A percentile compares a stretch with the other conserved stretches of the same genome.
phyloP scores from a whole-genome alignment of 2,113 vertebrate genomes.

The Rutilus rutilus region DNA sequence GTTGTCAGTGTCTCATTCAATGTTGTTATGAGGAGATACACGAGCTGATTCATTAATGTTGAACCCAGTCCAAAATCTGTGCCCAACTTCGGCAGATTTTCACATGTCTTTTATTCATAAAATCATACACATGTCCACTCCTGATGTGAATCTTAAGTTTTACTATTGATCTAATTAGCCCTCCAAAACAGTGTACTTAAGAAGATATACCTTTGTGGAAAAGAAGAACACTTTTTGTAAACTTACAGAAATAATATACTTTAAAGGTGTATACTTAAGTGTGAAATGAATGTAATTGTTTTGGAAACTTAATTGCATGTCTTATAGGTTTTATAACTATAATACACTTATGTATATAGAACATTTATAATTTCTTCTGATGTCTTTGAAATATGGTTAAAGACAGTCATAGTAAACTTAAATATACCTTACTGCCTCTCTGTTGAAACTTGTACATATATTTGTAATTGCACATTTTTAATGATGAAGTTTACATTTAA shows the following conservation, averaged over 20 bases:
- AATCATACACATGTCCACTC: not conserved
- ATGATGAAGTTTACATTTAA: not conserved
- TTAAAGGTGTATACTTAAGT: not conserved
- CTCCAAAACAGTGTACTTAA: not conserved
- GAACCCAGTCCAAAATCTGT: not conserved
- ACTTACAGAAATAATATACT: not conserved
- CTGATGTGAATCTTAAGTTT: not conserved
- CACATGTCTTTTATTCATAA: not conserved
- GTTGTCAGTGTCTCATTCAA: constrained; percentile 25
- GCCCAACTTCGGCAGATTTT: not conserved
- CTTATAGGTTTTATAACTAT: not conserved
- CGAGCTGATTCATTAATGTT: not conserved
- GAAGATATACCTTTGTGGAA: not conserved
- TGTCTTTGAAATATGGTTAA: not conserved
- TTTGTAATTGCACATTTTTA: not conserved
- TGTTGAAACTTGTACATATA: not conserved
- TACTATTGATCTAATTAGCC: not conserved
- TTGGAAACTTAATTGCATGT: not conserved
- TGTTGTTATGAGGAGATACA: constrained; percentile 51
- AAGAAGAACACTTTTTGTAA: not conserved
- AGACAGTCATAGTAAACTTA: too few relatives aligned
- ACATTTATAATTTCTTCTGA: too few relatives aligned
- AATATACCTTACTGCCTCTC: not conserved
- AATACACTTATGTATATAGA: too few relatives aligned
- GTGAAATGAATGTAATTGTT: not conserved